Conservation (phyloP, 30 jellyfish, hydroid and myxozoan genomes). For the Catostylus mosaicus region DNA sequence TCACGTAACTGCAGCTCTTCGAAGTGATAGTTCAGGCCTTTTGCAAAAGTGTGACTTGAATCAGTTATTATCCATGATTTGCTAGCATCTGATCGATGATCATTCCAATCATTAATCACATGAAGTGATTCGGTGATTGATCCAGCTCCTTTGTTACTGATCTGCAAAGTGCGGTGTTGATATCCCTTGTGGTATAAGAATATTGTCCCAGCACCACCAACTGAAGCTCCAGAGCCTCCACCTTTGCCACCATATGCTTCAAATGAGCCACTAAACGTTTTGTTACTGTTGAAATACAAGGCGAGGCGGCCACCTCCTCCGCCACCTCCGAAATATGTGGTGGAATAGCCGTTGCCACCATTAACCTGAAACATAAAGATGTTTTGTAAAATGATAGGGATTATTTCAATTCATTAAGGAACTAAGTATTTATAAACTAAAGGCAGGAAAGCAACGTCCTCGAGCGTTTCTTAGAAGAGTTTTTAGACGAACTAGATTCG, state of each 20-base stretch:
- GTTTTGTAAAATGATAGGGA: no score
- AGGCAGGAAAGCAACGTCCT: no score
- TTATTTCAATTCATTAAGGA: no score
- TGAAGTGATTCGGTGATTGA: conserved; percentile 6
- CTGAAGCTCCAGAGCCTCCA: conserved; percentile 69
- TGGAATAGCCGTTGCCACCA: conserved; percentile 63
- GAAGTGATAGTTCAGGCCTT: conserved; percentile 62
- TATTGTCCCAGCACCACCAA: conserved; percentile 72
- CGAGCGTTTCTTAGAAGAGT: no score
- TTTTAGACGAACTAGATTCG: no score
- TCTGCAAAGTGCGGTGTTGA: conserved; percentile 70
- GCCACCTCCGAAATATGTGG: conserved; percentile 62
- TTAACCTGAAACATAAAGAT: conserved; percentile 36
- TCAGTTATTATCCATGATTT: conserved; percentile 70
- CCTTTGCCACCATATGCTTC: conserved; percentile 74
- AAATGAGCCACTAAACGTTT: conserved; percentile 72
- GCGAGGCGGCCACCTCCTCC: conserved; percentile 79
- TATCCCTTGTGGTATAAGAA: conserved; percentile 57
- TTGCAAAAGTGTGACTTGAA: conserved; percentile 32
- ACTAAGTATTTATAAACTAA: no score
- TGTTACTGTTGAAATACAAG: conserved; percentile 49
- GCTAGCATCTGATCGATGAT: conserved; percentile 44
- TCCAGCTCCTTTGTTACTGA: conserved; percentile 59
- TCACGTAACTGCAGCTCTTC: conserved; percentile 66
- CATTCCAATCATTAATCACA: conserved; percentile 29